Evolutionary conservation across 2,888 invertebrate genomes (phyloP), one percentile per base, ranked within the genome.

Genomic region (Athalia circularis): DNA sequence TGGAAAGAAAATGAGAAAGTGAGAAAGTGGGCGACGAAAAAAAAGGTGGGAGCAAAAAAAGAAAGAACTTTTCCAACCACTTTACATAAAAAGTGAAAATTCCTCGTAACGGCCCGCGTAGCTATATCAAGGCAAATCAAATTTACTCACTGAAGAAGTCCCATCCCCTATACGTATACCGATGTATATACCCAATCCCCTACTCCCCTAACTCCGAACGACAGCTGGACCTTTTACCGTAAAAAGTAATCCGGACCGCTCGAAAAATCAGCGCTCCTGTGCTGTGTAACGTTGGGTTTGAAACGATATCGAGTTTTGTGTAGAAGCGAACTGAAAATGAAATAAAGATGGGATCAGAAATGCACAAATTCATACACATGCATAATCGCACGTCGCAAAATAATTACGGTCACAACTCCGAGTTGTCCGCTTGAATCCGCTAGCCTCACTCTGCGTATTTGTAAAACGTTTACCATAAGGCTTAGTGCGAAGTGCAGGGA

Each of bases 31-130:
- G 11, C 11, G 9, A n/a, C n/a, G 57, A 47, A 72, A 57, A 4
- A 45, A 70, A 70, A 29, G 57, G n/a, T 3, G 52, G 47, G 7
- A 48, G 4, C 13, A 29, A 68, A 64, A 43, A 64, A 11, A 9
- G 43, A 43, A 64, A 54, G n/a, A 47, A 13, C 29, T 72, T 59
- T 45, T 45, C 13, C 47, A 72, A 68, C 68, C 43, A 68, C 54
- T 68, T 54, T 68, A 54, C 52, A 68, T 68, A 54, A 68, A 68
- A 54, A 68, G 47, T 68, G 68, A 9, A 8, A 68, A 68, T 52
- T 68, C 15, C 9, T 5, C 29, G 15, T 43, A 68, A 68, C 43
- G 29, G 29, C 29, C 29, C 29, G 11, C 50, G 1, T 43, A 52
- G 50, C 52, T 29, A 68, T 68, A 47, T 68, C 43, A 43, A 54